Evolutionary conservation across 2,797 vertebrate species (phyloP).

Genomic region (Menidia menidia): DNA sequence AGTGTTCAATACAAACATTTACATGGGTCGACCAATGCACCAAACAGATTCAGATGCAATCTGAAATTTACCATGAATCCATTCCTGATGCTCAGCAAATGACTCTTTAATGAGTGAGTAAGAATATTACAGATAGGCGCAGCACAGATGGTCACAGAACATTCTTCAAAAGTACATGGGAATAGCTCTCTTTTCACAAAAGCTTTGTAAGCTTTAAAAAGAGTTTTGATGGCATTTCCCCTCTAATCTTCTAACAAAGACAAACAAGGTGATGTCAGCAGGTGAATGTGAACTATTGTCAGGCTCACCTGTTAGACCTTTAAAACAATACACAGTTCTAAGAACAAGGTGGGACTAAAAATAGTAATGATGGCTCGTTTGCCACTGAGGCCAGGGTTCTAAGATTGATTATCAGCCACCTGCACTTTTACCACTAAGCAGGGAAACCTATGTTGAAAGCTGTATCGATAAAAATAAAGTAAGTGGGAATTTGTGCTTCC

Average conservation of each 20-base stretch:
- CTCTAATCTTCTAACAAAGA: constrained; percentile 9
- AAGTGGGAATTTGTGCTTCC: too few species aligned
- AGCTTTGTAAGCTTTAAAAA: background rate
- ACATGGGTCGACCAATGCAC: background rate
- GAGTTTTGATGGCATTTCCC: background rate
- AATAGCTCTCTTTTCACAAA: background rate
- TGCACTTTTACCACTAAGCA: background rate
- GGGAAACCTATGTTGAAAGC: background rate
- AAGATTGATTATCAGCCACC: constrained; percentile 7
- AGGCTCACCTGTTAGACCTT: background rate
- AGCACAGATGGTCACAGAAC: background rate
- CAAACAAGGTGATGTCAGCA: constrained; percentile 4
- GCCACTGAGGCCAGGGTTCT: background rate
- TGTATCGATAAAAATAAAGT: background rate
- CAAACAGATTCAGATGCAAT: constrained; percentile 13
- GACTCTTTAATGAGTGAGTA: constrained; percentile 22
- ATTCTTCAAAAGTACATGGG: background rate
- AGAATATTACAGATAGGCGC: constrained; percentile 10
- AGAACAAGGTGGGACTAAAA: constrained; percentile 6
- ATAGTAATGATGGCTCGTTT: constrained; percentile 12
- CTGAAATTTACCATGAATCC: constrained; percentile 24
- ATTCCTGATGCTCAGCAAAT: background rate
- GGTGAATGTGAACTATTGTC: constrained; percentile 6
- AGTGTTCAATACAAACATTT: background rate
- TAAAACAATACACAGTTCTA: constrained; percentile 7